Evolutionary conservation across 1,140 invertebrate genomes (phyloP), one percentile per base, ranked within the genome.

Genomic region (Xylocopa sonorina): DNA sequence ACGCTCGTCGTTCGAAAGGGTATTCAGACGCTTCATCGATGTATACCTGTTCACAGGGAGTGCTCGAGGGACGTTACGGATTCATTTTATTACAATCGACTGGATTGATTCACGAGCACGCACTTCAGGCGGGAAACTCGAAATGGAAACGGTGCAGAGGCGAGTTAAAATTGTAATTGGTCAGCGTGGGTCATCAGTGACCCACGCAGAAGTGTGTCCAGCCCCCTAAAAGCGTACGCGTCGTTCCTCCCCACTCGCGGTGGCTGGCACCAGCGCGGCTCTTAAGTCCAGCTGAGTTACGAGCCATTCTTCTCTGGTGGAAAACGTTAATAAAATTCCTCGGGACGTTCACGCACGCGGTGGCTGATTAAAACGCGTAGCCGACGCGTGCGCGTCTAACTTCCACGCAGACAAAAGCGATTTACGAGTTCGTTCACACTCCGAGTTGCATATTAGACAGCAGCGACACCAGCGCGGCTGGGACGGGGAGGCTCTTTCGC

Each of bases 341-440:
- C 48, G 73, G 16, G 34, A 66, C 50, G 48, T 53, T 69, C 24
- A 2, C n/a, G 48, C 48, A 2, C 32, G 16, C 50, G 32, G 24
- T 69, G 67, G 34, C 34, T 69, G 32, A 69, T 69, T 69, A 53
- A 53, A 53, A 69, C 73, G 62, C 63, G 73, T 53, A 38, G 50
- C 6, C 50, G 62, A 46, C 46, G 76, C 46, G 69, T 66, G 29
- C 72, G 58, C 72, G 29, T 51, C 58, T 64, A 74, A 53, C n/a
- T 60, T 38, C 12, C 32, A 18, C 53, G n/a, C 74, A 46, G 74
- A 67, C 64, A 77, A 68, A 77, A 77, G 63, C 62, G 82, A 84
- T 83, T 77, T 81, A 71, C 78, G 78, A 84, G 78, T 84, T 73
- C 81, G 73, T 84, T 84, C 82, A 80, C 83, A 84, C 82, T 77